These are phyloP conservation scores for Ellobium chinense DNA, from an alignment of 2,888 invertebrate species.

Conservation along the genomic window DNA sequence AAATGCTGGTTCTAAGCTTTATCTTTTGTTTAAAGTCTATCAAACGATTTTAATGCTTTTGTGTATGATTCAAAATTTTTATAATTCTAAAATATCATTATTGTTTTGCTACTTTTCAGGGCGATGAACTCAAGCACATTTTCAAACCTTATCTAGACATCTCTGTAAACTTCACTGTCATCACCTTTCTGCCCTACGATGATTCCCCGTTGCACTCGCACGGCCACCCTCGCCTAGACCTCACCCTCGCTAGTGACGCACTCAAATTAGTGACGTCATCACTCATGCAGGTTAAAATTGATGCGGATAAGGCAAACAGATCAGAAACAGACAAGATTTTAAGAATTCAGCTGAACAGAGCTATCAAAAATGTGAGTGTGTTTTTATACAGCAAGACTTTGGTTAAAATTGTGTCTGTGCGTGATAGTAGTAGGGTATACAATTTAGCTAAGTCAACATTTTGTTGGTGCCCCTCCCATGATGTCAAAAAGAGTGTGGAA, in stretches of 20 bases:
- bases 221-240: conserved; percentile 39
- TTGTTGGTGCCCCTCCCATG: too few relatives aligned
- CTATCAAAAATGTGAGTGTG: conserved; percentile 53
- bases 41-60: too few relatives aligned
- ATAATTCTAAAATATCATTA: background rate
- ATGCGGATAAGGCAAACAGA: conserved; percentile 45
- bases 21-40: too few relatives aligned
- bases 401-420: too few relatives aligned
- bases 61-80: background rate
- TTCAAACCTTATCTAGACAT: conserved; percentile 61
- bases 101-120: too few relatives aligned
- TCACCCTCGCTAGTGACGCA: conserved; percentile 47
- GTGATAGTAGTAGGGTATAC: too few relatives aligned
- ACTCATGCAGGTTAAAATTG: background rate
- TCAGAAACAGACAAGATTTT: conserved; percentile 48
- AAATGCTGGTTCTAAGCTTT: too few relatives aligned
- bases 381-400: too few relatives aligned
- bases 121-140: conserved; percentile 58
- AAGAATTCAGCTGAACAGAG: conserved; percentile 48
- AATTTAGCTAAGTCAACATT: too few relatives aligned
- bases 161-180: conserved; percentile 67
- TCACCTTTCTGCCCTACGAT: conserved; percentile 59
- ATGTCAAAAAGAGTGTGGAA: too few relatives aligned
- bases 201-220: background rate
- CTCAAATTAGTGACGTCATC: conserved; percentile 47